Percentiles rank a stretch among this genome's conserved stretches.
These are phyloP conservation scores for Glaucopsyche alexis DNA, from an alignment of 2,888 invertebrate species.

Conservation along the genomic window DNA sequence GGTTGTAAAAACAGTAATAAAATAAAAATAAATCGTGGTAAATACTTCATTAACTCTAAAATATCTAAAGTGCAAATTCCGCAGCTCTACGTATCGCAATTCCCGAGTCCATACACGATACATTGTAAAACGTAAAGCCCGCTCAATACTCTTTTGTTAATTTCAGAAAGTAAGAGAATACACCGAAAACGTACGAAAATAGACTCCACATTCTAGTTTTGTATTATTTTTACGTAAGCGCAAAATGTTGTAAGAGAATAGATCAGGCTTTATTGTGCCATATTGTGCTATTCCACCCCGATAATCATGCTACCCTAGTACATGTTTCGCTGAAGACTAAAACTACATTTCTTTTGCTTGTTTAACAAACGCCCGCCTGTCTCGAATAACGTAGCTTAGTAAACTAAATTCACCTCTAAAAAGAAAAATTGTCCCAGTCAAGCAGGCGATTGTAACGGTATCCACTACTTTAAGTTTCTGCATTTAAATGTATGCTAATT, in stretches of 20 bases:
- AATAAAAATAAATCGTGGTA: background rate
- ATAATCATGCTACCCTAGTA: background rate
- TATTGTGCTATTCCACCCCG: slow-evolving; percentile 3
- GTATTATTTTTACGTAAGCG: slow-evolving; percentile 16
- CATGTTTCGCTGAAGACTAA: slow-evolving; percentile 10
- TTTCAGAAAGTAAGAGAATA: slow-evolving; percentile 11
- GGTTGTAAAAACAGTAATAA: too few relatives aligned
- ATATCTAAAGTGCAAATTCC: background rate
- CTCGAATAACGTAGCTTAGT: slow-evolving; percentile 42
- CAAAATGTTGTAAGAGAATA: slow-evolving; percentile 10
- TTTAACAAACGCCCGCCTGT: slow-evolving; percentile 26
- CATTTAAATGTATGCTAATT: slow-evolving; percentile 28
- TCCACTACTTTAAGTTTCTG: slow-evolving; percentile 25
- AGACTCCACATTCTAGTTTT: slow-evolving; percentile 11
- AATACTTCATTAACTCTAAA: background rate
- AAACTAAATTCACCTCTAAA: slow-evolving; percentile 59
- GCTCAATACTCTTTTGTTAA: slow-evolving; percentile 14
- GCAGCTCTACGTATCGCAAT: background rate
- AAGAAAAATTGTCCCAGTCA: slow-evolving; percentile 57
- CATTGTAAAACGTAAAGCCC: slow-evolving; percentile 15
- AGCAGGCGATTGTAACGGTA: slow-evolving; percentile 46
- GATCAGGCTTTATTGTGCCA: slow-evolving; percentile 3
- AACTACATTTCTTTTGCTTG: slow-evolving; percentile 23
- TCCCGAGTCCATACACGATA: background rate
- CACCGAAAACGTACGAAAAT: slow-evolving; percentile 10